Conservation (phyloP, 2,113 vertebrate genomes). For the Cariama cristata region DNA sequence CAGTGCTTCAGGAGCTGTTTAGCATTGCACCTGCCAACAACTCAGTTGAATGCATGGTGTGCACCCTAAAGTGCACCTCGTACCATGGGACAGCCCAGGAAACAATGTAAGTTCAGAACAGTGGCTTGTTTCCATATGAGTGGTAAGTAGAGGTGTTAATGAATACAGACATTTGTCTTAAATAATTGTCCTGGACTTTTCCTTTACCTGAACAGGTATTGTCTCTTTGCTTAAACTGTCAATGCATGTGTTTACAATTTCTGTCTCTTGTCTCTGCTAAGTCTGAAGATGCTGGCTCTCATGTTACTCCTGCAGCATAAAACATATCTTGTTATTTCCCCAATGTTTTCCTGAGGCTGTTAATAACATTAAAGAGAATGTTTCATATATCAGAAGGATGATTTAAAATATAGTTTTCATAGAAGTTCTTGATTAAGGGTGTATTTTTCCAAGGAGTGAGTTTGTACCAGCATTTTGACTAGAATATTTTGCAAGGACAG, state of each 20-base stretch:
- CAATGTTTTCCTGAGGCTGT: not conserved
- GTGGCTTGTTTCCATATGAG: not conserved
- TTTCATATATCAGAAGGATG: not conserved
- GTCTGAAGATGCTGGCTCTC: not conserved
- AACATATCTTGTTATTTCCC: not conserved
- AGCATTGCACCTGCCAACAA: not conserved
- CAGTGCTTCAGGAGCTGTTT: not conserved
- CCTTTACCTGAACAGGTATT: not conserved
- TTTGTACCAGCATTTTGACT: slow-evolving; percentile 50
- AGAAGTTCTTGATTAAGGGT: slow-evolving; percentile 57
- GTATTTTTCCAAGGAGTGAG: slow-evolving; percentile 56
- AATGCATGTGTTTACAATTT: not conserved
- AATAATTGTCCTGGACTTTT: not conserved
- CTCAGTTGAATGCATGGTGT: not conserved
- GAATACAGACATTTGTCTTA: not conserved
- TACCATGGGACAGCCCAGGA: not conserved
- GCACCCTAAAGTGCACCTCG: not conserved
- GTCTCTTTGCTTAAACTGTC: not conserved
- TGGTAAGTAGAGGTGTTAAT: not conserved
- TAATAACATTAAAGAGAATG: not conserved
- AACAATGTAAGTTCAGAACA: not conserved
- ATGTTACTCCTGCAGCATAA: not conserved
- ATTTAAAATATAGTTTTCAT: slow-evolving; percentile 32
- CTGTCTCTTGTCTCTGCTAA: not conserved
- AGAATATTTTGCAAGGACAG: slow-evolving; percentile 44